Conservation (phyloP, 2,113 vertebrate genomes). For the Toxotes jaculatrix region DNA sequence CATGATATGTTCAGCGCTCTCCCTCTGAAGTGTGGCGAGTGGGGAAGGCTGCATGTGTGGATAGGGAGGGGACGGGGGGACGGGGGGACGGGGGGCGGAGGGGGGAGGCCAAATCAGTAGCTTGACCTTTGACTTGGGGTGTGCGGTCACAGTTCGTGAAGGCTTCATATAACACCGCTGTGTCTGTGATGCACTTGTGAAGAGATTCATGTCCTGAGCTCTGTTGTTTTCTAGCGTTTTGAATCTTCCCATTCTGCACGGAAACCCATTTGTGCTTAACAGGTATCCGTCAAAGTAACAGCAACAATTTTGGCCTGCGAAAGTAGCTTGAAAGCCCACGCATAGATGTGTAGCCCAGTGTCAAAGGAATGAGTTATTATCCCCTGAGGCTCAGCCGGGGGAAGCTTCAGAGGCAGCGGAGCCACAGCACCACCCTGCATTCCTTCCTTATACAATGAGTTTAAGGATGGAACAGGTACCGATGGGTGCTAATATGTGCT, state of each 20-base stretch:
- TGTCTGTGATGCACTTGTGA: not conserved
- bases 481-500: constrained; percentile 49
- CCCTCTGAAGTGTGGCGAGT: constrained; percentile 60
- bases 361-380: constrained; percentile 39
- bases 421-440: constrained; percentile 49
- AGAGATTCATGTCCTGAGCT: constrained; percentile 1
- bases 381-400: constrained; percentile 32
- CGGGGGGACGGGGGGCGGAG: not conserved
- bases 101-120: constrained; percentile 67
- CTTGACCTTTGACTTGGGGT: constrained; percentile 74
- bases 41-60: constrained; percentile 13
- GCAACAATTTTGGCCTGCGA: not conserved
- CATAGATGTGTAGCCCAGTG: not conserved
- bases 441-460: constrained; percentile 34
- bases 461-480: constrained; percentile 8
- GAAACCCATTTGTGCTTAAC: not conserved
- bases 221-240: not conserved
- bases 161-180: constrained; percentile 60
- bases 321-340: constrained; percentile 6
- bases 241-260: not conserved
- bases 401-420: constrained; percentile 28
- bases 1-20: constrained; percentile 65
- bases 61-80: not conserved
- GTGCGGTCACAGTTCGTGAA: constrained; percentile 68
- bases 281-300: constrained; percentile 25